phyloP scores from a whole-genome alignment of 2,113 vertebrate genomes.

The Hemibagrus wyckioides region DNA sequence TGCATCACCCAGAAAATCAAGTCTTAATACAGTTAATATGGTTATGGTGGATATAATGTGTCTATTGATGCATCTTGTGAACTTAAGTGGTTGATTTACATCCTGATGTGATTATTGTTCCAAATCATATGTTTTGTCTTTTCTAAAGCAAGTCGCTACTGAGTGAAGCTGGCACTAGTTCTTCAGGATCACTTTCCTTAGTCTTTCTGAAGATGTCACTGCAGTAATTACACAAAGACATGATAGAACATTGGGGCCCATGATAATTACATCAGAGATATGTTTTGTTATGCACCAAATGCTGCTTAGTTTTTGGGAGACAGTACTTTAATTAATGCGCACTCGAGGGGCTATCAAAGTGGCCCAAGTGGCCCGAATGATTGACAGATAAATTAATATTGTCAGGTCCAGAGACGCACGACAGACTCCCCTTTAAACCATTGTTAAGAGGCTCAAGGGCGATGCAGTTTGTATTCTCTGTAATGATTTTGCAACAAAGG shows the following conservation, averaged over 20 bases:
- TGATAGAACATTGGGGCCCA: constrained; percentile 53
- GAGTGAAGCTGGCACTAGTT: not conserved
- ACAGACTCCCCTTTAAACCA: constrained; percentile 68
- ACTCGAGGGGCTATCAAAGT: constrained; percentile 63
- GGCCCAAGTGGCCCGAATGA: constrained; percentile 65
- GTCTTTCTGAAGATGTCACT: constrained; percentile 59
- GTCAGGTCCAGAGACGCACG: constrained; percentile 70
- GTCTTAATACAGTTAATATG: not conserved
- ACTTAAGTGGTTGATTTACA: not conserved
- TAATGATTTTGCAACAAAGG: constrained; percentile 1
- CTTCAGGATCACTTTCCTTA: constrained; percentile 27
- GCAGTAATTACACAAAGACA: constrained; percentile 63
- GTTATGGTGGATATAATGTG: constrained; percentile 27
- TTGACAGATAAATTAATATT: constrained; percentile 80
- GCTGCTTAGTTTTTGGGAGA: constrained; percentile 66
- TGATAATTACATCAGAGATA: constrained; percentile 73
- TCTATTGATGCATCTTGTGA: not conserved
- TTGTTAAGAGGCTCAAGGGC: constrained; percentile 74
- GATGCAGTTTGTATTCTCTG: constrained; percentile 40
- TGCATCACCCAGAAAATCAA: not conserved
- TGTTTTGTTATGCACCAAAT: constrained; percentile 75
- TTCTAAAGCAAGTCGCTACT: not conserved
- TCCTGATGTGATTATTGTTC: not conserved
- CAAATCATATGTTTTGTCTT: constrained; percentile 4
- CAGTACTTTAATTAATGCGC: constrained; percentile 76